phyloP scores from a whole-genome alignment of 2,888 invertebrate genomes.

The Drosophila aldrichi region DNA sequence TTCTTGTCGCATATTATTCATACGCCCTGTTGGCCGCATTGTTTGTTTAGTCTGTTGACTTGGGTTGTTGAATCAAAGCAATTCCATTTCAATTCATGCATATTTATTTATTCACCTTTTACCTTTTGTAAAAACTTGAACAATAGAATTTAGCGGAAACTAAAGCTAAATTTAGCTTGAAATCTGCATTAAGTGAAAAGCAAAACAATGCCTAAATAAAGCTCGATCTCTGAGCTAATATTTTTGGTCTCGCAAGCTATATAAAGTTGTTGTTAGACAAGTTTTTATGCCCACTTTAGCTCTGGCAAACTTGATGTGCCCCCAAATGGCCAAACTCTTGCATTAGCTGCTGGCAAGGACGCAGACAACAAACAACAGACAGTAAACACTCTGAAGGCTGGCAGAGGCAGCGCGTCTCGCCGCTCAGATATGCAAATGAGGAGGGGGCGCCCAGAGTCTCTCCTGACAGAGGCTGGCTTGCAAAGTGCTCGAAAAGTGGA shows the following conservation, averaged over 20 bases:
- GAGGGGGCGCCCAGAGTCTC: constrained; percentile 12
- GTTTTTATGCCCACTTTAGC: constrained; percentile 34
- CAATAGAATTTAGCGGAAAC: constrained; percentile 41
- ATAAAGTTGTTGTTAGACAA: constrained; percentile 43
- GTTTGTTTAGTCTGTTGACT: constrained; percentile 47
- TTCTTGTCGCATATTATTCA: constrained; percentile 53
- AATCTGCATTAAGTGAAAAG: background rate
- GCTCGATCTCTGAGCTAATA: constrained; percentile 47
- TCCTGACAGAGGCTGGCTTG: constrained; percentile 33
- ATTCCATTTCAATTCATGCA: constrained; percentile 72
- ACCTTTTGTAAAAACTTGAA: constrained; percentile 2
- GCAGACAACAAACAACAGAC: constrained; percentile 21
- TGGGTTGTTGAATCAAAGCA: constrained; percentile 39
- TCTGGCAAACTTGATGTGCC: constrained; percentile 16
- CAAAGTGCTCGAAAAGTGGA: constrained; percentile 60
- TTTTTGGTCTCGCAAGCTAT: constrained; percentile 35
- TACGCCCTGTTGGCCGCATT: constrained; percentile 32
- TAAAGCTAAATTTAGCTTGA: constrained; percentile 9
- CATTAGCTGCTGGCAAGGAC: constrained; percentile 60
- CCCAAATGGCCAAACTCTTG: constrained; percentile 66
- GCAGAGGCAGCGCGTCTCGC: constrained; percentile 24
- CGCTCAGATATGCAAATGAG: constrained; percentile 77
- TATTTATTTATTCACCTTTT: constrained; percentile 67
- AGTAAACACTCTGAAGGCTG: constrained; percentile 38
- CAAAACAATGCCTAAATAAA: background rate